phyloP scores from a whole-genome alignment of 2,113 vertebrate genomes.

The Oplegnathus fasciatus region DNA sequence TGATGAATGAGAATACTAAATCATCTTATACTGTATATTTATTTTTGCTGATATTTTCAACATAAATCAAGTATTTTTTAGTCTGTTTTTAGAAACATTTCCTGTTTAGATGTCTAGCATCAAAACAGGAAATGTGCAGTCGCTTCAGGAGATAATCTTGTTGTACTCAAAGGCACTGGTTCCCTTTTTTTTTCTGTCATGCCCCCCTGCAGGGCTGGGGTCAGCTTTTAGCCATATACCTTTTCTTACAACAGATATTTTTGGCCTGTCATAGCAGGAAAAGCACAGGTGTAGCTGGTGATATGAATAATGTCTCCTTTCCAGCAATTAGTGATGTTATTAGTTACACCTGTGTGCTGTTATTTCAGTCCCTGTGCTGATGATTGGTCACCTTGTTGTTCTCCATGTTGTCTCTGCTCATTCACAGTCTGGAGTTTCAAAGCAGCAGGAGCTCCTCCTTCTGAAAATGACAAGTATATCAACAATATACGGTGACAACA shows the following conservation, averaged over 20 bases:
- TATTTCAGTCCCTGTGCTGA: neutral
- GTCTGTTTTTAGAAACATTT: neutral
- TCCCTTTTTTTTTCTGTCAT: neutral
- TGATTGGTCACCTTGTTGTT: constrained; percentile 80
- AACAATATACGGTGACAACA: neutral
- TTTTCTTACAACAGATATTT: neutral
- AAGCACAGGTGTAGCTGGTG: neutral
- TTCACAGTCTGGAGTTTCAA: neutral
- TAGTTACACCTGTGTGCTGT: neutral
- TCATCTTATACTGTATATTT: too few relatives aligned
- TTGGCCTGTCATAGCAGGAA: neutral
- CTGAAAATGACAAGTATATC: constrained; percentile 52
- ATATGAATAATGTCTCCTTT: neutral
- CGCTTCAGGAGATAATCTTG: neutral
- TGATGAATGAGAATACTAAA: neutral
- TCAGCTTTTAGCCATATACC: too few relatives aligned
- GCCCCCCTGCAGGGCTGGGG: neutral
- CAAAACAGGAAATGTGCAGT: neutral
- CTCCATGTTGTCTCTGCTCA: constrained; percentile 74
- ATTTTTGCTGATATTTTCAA: too few relatives aligned
- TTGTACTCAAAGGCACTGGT: neutral
- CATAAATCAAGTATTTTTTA: too few relatives aligned
- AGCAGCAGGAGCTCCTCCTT: constrained; percentile 26
- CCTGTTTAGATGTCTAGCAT: neutral
- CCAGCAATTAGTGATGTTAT: neutral